phyloP scores from a whole-genome alignment of 1,140 invertebrate genomes.

The Trichomalopsis sarcophagae region DNA sequence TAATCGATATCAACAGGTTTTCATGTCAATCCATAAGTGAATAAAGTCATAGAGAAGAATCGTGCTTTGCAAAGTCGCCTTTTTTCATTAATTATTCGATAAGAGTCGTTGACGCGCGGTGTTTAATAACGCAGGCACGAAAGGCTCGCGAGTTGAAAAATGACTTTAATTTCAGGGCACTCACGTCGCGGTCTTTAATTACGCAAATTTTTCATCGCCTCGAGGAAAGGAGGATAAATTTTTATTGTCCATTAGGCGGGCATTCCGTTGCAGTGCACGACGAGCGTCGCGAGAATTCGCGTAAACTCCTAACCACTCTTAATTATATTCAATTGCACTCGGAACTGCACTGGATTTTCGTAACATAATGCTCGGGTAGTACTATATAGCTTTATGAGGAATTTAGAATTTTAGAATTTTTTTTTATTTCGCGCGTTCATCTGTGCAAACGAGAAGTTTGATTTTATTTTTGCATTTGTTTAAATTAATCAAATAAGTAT shows the following conservation, averaged over 20 bases:
- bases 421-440: neutral
- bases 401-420: too few species aligned
- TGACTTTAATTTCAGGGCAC: neutral
- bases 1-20: too few species aligned
- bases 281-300: too few species aligned
- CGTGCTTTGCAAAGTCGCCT: too few species aligned
- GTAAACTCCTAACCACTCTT: too few species aligned
- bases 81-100: too few species aligned
- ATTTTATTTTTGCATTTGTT: slow-evolving; percentile 16
- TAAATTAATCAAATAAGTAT: neutral
- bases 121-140: neutral
- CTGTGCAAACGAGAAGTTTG: neutral
- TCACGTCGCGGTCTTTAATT: neutral
- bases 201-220: neutral
- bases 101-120: too few species aligned
- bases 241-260: neutral
- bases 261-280: too few species aligned
- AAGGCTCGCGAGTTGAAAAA: neutral
- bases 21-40: too few species aligned
- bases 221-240: neutral
- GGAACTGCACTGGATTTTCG: too few species aligned
- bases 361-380: neutral
- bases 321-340: too few species aligned
- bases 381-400: neutral
- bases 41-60: neutral